Evolutionary conservation across 2,888 invertebrate species (phyloP).

Genomic region (Taphrorychus bicolor): DNA sequence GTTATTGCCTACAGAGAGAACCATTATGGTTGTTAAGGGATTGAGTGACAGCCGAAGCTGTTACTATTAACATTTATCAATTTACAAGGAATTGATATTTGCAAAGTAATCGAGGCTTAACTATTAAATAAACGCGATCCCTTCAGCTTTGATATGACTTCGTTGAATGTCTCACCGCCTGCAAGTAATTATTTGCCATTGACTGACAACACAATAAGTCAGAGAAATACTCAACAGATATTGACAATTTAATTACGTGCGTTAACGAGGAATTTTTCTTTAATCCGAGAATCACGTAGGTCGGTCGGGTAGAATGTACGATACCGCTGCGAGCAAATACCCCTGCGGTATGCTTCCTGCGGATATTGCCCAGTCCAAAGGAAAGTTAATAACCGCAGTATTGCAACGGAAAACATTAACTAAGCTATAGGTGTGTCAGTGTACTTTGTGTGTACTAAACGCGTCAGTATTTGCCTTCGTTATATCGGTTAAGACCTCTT

Average conservation of each 20-base stretch:
- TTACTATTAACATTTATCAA: neutral
- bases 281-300: neutral
- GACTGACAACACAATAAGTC: neutral
- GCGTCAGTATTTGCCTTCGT: slow-evolving; percentile 19
- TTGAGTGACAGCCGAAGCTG: neutral
- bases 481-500: slow-evolving; percentile 20
- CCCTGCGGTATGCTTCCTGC: slow-evolving; percentile 18
- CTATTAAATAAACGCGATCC: neutral
- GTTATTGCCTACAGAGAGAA: too few relatives aligned
- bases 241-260: neutral
- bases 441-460: slow-evolving; percentile 25
- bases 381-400: slow-evolving; percentile 32
- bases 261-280: neutral
- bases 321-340: neutral
- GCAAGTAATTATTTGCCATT: neutral
- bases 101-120: neutral
- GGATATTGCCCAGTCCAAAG: slow-evolving; percentile 26
- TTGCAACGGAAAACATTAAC: slow-evolving; percentile 32
- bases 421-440: slow-evolving; percentile 23
- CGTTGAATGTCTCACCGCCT: neutral
- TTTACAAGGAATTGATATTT: neutral
- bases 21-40: too few relatives aligned
- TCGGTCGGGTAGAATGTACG: neutral
- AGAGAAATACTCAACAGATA: neutral
- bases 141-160: neutral